A percentile compares a stretch with the other conserved stretches of the same genome.
Evolutionary conservation across 2,797 vertebrate species (phyloP).

Genomic region (Glossophaga mutica): DNA sequence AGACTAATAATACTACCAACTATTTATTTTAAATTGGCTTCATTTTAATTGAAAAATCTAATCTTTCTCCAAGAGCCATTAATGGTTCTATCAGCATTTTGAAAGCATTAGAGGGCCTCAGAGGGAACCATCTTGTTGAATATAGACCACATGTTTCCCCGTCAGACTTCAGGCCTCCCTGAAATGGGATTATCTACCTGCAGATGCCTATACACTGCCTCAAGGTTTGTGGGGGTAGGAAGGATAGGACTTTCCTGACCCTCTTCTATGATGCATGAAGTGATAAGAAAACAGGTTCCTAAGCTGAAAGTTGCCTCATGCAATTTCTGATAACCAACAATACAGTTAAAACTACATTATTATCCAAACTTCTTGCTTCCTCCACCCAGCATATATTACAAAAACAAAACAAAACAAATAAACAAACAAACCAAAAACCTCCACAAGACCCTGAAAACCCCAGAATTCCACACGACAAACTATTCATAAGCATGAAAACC

Average conservation of each 20-base stretch:
- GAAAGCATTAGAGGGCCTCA: constrained; percentile 78
- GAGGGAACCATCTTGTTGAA: constrained; percentile 67
- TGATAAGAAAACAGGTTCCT: constrained; percentile 70
- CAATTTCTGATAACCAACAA: constrained; percentile 45
- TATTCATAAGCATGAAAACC: constrained; percentile 38
- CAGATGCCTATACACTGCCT: constrained; percentile 41
- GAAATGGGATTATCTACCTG: constrained; percentile 58
- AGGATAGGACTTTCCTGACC: constrained; percentile 44
- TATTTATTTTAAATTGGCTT: constrained; percentile 77
- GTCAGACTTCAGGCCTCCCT: constrained; percentile 47
- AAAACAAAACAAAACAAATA: neutral
- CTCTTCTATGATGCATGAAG: constrained; percentile 62
- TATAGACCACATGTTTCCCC: constrained; percentile 75
- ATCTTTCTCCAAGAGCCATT: constrained; percentile 78
- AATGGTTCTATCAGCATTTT: constrained; percentile 81
- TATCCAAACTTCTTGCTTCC: constrained; percentile 13
- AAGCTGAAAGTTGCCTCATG: constrained; percentile 30
- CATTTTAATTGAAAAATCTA: constrained; percentile 79
- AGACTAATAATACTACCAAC: constrained; percentile 73
- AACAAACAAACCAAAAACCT: no score
- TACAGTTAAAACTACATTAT: constrained; percentile 49
- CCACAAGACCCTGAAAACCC: constrained; percentile 51
- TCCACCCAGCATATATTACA: constrained; percentile 45
- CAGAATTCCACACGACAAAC: constrained; percentile 64
- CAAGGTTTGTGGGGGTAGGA: neutral